Percentiles rank a stretch among this genome's conserved stretches.
Conservation (phyloP, 2,888 invertebrate genomes). For the Dicranocentrus wangi region DNA sequence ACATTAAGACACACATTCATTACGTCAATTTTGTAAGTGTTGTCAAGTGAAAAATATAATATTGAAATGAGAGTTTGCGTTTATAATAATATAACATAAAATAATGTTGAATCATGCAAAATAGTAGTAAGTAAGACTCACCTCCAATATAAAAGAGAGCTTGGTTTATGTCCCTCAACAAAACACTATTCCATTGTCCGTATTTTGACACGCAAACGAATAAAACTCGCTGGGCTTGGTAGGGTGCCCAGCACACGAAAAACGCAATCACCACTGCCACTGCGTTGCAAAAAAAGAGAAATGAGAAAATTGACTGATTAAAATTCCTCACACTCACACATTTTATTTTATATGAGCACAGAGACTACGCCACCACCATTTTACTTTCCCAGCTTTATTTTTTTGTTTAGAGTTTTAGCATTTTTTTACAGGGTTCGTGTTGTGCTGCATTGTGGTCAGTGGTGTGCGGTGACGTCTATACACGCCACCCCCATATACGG, state of each 20-base stretch:
- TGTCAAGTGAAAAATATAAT: background rate
- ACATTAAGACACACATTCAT: constrained; percentile 21
- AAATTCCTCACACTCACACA: background rate
- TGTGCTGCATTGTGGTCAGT: too few relatives aligned
- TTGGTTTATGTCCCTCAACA: constrained; percentile 73
- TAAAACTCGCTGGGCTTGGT: constrained; percentile 69
- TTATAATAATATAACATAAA: too few relatives aligned
- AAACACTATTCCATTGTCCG: constrained; percentile 72
- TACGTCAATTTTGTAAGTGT: background rate
- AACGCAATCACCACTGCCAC: constrained; percentile 67
- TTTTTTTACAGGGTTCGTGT: too few relatives aligned
- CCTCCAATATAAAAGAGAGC: constrained; percentile 73
- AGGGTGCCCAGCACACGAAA: constrained; percentile 70
- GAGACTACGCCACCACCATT: too few relatives aligned
- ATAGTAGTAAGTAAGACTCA: constrained; percentile 54
- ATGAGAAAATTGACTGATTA: constrained; percentile 15
- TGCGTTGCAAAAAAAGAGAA: background rate
- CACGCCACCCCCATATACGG: too few relatives aligned
- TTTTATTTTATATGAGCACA: background rate
- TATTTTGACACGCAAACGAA: constrained; percentile 72
- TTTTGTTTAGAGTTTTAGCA: too few relatives aligned
- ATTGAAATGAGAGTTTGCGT: background rate
- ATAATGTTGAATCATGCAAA: background rate
- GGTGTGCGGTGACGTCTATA: too few relatives aligned
- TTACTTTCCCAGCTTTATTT: too few relatives aligned